A percentile compares a stretch with the other conserved stretches of the same genome.
These are phyloP conservation scores for Coelopa frigida DNA, from an alignment of 1,140 invertebrate genomes.

Conservation along the genomic window DNA sequence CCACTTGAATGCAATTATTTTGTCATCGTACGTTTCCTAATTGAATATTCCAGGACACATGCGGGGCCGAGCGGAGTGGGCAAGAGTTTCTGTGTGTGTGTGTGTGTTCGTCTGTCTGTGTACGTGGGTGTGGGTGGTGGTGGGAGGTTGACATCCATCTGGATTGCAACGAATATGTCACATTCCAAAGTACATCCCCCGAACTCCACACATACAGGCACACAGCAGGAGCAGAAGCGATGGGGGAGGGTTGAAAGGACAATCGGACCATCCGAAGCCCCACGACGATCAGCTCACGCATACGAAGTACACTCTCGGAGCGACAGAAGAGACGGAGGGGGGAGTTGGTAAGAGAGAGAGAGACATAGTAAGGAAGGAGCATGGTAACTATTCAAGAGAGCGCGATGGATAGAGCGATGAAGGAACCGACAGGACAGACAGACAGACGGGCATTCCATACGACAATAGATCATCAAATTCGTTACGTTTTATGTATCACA, in stretches of 20 bases:
- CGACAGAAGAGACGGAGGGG: too few relatives aligned
- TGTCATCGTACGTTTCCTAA: slow-evolving; percentile 21
- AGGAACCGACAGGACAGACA: too few relatives aligned
- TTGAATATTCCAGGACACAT: slow-evolving; percentile 18
- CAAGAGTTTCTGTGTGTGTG: background rate
- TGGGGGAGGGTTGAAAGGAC: background rate
- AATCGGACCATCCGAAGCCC: background rate
- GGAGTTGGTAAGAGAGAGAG: too few relatives aligned
- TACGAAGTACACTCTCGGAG: background rate
- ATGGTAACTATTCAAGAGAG: too few relatives aligned
- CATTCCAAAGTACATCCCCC: slow-evolving; percentile 9
- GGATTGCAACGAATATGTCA: slow-evolving; percentile 16
- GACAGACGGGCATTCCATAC: slow-evolving; percentile 8
- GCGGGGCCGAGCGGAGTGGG: background rate
- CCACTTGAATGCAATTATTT: slow-evolving; percentile 21
- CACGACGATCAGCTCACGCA: slow-evolving; percentile 2
- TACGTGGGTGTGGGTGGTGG: background rate
- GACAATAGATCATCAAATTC: slow-evolving; percentile 20
- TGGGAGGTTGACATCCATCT: slow-evolving; percentile 11
- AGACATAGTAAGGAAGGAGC: too few relatives aligned
- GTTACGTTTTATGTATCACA: slow-evolving; percentile 12
- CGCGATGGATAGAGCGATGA: too few relatives aligned
- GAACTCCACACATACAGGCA: slow-evolving; percentile 5
- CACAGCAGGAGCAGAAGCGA: background rate
- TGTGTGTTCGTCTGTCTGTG: background rate